Conservation (phyloP, 2,797 vertebrate species). For the Spea hammondii region DNA sequence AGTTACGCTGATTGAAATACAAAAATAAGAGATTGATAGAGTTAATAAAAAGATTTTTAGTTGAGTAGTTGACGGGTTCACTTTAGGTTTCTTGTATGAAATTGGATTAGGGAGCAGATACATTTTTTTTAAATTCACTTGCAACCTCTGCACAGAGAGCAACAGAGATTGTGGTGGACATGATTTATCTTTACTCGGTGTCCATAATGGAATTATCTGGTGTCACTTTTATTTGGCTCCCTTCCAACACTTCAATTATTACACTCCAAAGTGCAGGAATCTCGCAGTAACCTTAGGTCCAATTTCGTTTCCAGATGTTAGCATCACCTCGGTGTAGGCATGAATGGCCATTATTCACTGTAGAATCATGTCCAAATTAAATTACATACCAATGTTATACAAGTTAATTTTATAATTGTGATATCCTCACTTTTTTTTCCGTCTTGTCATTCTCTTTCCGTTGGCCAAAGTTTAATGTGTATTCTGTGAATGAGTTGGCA, state of each 20-base stretch:
- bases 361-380: constrained; percentile 7
- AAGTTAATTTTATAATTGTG: background rate
- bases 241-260: background rate
- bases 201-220: background rate
- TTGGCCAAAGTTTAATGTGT: constrained; percentile 14
- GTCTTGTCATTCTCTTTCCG: background rate
- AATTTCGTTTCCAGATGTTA: background rate
- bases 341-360: background rate
- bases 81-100: no score
- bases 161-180: no score
- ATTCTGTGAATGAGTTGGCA: constrained; percentile 24
- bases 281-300: background rate
- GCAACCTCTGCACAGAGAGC: no score
- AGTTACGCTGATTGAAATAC: no score
- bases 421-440: constrained; percentile 4
- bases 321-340: background rate
- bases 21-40: no score
- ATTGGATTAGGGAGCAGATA: no score
- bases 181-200: no score
- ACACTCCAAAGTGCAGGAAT: background rate
- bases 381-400: background rate
- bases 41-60: no score
- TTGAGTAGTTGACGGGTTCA: no score
- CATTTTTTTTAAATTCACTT: no score
- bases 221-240: background rate